These are phyloP conservation scores for Schizotus pectinicornis DNA, from an alignment of 2,888 invertebrate genomes.

Conservation along the genomic window DNA sequence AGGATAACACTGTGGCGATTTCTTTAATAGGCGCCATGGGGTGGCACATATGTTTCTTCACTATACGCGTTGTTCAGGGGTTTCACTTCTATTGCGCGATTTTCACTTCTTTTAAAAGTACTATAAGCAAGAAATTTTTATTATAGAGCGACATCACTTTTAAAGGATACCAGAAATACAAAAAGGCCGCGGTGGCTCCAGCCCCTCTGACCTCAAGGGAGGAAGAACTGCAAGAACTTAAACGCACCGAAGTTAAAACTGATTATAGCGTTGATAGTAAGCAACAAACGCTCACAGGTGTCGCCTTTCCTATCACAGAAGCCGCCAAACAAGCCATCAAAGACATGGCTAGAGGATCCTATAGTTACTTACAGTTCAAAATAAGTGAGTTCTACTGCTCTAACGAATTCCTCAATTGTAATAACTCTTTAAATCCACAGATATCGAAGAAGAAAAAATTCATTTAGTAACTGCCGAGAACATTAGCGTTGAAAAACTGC, in stretches of 20 bases:
- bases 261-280: conserved; percentile 82
- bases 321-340: conserved; percentile 77
- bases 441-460: conserved; percentile 86
- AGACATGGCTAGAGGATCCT: conserved; percentile 74
- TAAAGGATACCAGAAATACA: conserved; percentile 81
- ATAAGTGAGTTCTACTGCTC: conserved; percentile 65
- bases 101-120: not conserved
- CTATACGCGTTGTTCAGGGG: no score
- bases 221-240: conserved; percentile 82
- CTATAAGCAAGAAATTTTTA: no score
- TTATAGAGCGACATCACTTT: conserved; percentile 79
- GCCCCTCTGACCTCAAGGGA: conserved; percentile 90
- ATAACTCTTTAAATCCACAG: conserved; percentile 58
- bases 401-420: not conserved
- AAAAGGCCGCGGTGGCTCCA: conserved; percentile 78
- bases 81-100: no score
- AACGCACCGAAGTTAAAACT: conserved; percentile 71
- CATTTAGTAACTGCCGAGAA: conserved; percentile 78
- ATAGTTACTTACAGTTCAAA: conserved; percentile 89
- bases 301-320: conserved; percentile 87
- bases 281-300: conserved; percentile 89
- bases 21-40: no score
- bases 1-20: no score
- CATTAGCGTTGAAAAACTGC: conserved; percentile 72
- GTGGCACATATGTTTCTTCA: no score